These are phyloP conservation scores for Thalassoma bifasciatum DNA, from an alignment of 2,113 vertebrate species.

Conservation along the genomic window DNA sequence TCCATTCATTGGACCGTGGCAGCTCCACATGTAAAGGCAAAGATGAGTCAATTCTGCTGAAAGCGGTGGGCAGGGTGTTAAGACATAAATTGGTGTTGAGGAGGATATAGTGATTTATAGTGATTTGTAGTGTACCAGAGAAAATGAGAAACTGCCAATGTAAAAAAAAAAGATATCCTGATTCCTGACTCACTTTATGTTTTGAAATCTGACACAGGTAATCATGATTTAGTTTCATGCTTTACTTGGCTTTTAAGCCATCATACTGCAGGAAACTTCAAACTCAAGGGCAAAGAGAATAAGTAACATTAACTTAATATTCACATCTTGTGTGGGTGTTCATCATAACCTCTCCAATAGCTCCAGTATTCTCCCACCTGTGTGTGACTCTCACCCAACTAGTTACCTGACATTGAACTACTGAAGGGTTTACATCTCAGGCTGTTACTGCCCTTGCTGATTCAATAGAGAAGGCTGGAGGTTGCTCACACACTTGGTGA, in stretches of 20 bases:
- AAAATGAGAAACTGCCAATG: neutral
- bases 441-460: neutral
- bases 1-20: neutral
- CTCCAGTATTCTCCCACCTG: neutral
- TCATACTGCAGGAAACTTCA: neutral
- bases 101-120: neutral
- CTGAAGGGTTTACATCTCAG: neutral
- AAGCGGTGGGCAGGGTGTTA: neutral
- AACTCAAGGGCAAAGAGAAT: neutral
- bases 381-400: constrained; percentile 16
- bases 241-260: neutral
- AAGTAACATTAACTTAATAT: neutral
- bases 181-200: constrained; percentile 3
- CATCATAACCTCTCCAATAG: neutral
- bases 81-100: neutral
- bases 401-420: constrained; percentile 23
- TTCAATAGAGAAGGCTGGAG: neutral
- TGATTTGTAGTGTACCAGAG: neutral
- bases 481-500: constrained; percentile 7
- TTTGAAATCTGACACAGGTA: neutral
- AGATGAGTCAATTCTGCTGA: neutral
- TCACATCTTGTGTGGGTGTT: neutral
- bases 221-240: neutral
- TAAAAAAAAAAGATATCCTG: neutral
- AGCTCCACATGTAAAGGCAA: neutral